Evolutionary conservation across 2,888 invertebrate genomes (phyloP), one percentile per base, ranked within the genome.

Genomic region (Drosophila hamatofila): DNA sequence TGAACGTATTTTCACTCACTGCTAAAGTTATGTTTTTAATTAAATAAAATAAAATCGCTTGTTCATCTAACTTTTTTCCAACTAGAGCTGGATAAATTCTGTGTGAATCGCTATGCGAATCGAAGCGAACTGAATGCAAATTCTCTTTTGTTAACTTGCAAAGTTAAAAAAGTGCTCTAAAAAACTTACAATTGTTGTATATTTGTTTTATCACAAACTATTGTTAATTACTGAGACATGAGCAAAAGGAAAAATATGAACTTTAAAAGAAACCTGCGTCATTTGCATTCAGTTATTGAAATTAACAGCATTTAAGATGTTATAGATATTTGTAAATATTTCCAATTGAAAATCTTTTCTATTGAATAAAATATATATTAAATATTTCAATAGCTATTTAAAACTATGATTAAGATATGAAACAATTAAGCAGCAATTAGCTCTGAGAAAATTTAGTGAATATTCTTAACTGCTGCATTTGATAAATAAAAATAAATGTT

Each of bases 201-300:
- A 37, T 41, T 33, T 62, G 23, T 23, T 49, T 14, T 39, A 25
- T 58, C n/a, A 21, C 82, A 72, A 55, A 18, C 14, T 21, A 0
- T 30, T 72, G 85, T 41, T 76, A 83, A 83, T 82, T 87, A 33
- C 49, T 18, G 37, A 68, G 57, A 41, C 69, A 67, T 61, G 67
- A 69, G 81, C 14, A 67, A 30, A 25, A 0, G 33, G n/a, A 27
- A 33, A 6, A 18, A 9, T 2, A 11, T 30, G 23, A 33, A 55
- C 25, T 49, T 27, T 41, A 21, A 60, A 55, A 42, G n/a, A 12
- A 69, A 54, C 18, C 23, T 48, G 25, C 42, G 51, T 56, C 71
- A 70, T 58, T 71, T 51, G 30, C 51, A 21, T 33, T 12, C 5
- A 4, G 12, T 12, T 30, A 61, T n/a, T 6, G 65, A 65, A 77